These are phyloP conservation scores for Hylia prasina DNA, from an alignment of 2,113 vertebrate genomes.

Conservation along the genomic window DNA sequence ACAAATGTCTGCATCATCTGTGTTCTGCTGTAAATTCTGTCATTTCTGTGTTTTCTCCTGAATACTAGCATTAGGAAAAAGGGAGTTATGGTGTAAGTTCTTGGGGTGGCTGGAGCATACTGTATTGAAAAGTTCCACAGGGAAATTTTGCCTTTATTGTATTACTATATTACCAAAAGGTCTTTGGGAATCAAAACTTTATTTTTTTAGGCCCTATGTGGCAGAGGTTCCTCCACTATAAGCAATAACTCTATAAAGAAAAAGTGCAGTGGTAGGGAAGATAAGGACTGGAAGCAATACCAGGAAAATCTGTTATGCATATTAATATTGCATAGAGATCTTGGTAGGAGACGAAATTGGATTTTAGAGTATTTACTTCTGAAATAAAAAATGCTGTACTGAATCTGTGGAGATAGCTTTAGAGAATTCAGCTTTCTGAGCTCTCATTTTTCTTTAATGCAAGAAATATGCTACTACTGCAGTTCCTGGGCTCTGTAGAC, in stretches of 20 bases:
- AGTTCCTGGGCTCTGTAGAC: background rate
- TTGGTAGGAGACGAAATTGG: background rate
- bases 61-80: background rate
- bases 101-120: background rate
- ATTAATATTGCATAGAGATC: background rate
- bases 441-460: background rate
- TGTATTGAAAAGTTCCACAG: background rate
- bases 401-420: background rate
- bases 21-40: background rate
- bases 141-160: background rate
- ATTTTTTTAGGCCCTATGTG: background rate
- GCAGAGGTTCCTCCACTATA: background rate
- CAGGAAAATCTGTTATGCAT: background rate
- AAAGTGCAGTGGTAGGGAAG: background rate
- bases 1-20: background rate
- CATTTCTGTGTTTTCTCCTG: background rate
- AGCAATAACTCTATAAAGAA: background rate
- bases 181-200: background rate
- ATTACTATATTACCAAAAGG: background rate
- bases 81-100: background rate
- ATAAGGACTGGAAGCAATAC: background rate
- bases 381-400: background rate
- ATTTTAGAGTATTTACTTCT: constrained; percentile 4
- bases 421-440: background rate
- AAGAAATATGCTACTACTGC: background rate